A percentile compares a stretch with the other conserved stretches of the same genome.
Conservation (phyloP, 2,888 invertebrate species). For the Horisme vitalbata region DNA sequence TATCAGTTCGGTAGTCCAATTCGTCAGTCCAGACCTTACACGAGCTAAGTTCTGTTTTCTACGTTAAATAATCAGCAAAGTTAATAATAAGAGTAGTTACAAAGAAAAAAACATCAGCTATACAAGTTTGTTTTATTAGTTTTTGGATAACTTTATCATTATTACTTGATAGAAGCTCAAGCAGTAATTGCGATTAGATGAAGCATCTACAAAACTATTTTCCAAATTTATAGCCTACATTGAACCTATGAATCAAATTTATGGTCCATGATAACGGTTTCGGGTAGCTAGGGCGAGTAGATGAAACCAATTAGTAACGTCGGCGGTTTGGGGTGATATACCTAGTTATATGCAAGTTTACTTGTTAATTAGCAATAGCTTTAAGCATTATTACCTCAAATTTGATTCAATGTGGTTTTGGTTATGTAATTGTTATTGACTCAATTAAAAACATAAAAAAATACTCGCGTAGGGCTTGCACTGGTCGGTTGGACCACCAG, state of each 20-base stretch:
- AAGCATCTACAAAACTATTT: conserved; percentile 37
- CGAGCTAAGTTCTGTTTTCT: no score
- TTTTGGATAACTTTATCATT: conserved; percentile 4
- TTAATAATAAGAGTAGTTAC: no score
- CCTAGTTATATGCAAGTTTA: conserved; percentile 11
- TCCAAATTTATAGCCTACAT: conserved; percentile 42
- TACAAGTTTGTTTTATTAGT: not conserved
- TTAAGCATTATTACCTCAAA: not conserved
- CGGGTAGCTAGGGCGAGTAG: conserved; percentile 37
- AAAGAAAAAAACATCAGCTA: no score
- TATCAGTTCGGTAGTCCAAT: no score
- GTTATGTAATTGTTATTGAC: no score
- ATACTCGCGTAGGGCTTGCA: no score
- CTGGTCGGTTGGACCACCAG: no score
- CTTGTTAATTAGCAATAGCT: conserved; percentile 16
- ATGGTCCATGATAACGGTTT: conserved; percentile 46
- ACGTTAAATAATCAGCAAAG: no score
- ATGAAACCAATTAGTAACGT: conserved; percentile 44
- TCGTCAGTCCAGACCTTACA: no score
- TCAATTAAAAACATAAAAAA: no score
- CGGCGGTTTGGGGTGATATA: conserved; percentile 15
- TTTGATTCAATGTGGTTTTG: no score
- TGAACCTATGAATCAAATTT: conserved; percentile 50
- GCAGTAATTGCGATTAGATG: conserved; percentile 17
- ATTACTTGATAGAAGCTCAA: conserved; percentile 10